phyloP scores from a whole-genome alignment of 2,113 vertebrate species.

The Pleuronectes platessa region DNA sequence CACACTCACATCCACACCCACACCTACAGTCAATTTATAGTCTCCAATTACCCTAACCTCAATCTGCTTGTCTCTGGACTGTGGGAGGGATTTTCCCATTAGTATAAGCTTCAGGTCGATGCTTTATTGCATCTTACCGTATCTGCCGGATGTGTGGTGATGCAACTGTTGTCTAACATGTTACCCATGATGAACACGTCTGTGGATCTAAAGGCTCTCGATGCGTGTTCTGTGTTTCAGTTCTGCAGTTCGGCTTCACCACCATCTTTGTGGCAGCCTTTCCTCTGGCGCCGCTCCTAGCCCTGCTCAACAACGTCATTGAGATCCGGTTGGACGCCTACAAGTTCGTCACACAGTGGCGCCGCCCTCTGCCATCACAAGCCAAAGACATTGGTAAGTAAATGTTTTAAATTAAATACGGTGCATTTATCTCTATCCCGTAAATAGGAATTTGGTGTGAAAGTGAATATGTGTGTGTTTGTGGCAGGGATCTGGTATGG shows the following conservation, averaged over 20 bases:
- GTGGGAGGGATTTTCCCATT: too few species aligned
- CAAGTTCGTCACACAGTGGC: slow-evolving; percentile 97
- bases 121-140: too few species aligned
- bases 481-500: slow-evolving; percentile 94
- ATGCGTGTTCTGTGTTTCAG: slow-evolving; percentile 67
- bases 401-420: neutral
- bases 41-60: too few species aligned
- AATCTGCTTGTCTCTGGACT: too few species aligned
- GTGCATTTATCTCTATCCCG: neutral
- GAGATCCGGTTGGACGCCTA: slow-evolving; percentile 97
- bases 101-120: too few species aligned
- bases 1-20: too few species aligned
- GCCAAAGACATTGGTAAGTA: slow-evolving; percentile 95
- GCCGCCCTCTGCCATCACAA: slow-evolving; percentile 92
- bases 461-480: neutral
- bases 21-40: too few species aligned
- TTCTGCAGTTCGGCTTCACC: slow-evolving; percentile 97
- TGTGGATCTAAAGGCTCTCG: too few species aligned
- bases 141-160: too few species aligned
- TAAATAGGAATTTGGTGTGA: neutral
- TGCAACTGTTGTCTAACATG: too few species aligned
- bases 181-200: too few species aligned
- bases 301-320: slow-evolving; percentile 96
- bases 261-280: slow-evolving; percentile 98
- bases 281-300: slow-evolving; percentile 93